Evolutionary conservation across 2,888 invertebrate species (phyloP).

Genomic region (Cylloceria caligata): DNA sequence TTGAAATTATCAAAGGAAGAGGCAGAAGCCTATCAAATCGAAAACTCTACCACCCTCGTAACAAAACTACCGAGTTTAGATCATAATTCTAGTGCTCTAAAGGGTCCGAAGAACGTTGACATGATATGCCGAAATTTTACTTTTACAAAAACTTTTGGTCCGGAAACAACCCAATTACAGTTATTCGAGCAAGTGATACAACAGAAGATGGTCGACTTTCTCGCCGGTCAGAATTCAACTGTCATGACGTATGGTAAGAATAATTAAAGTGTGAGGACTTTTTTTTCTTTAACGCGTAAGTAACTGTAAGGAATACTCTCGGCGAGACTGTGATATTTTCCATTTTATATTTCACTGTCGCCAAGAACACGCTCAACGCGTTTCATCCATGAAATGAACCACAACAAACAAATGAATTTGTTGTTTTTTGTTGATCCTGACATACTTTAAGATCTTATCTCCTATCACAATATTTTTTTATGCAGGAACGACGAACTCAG

Average conservation of each 20-base stretch:
- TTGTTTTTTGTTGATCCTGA: too few species aligned
- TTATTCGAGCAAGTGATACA: conserved; percentile 82
- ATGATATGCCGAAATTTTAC: conserved; percentile 78
- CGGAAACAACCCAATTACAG: conserved; percentile 83
- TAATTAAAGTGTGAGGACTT: too few species aligned
- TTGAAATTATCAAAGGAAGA: conserved; percentile 74
- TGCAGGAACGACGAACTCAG: conserved; percentile 93
- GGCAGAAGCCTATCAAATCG: conserved; percentile 84
- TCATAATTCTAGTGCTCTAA: conserved; percentile 73
- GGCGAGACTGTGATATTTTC: too few species aligned
- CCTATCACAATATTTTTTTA: neutral
- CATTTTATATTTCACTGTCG: too few species aligned
- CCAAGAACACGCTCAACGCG: too few species aligned
- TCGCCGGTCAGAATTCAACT: conserved; percentile 89
- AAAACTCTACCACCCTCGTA: conserved; percentile 85
- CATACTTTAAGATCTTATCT: neutral
- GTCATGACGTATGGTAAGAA: conserved; percentile 91
- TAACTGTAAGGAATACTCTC: too few species aligned
- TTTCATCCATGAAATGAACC: too few species aligned
- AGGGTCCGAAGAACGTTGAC: conserved; percentile 74
- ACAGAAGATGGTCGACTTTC: conserved; percentile 79
- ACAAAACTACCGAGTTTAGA: conserved; percentile 84
- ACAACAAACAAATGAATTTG: too few species aligned
- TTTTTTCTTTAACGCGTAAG: too few species aligned
- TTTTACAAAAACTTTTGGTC: conserved; percentile 81